These are phyloP conservation scores for Patiria pectinifera DNA, from an alignment of 53 echinoderm and acorn worm species.

Conservation along the genomic window DNA sequence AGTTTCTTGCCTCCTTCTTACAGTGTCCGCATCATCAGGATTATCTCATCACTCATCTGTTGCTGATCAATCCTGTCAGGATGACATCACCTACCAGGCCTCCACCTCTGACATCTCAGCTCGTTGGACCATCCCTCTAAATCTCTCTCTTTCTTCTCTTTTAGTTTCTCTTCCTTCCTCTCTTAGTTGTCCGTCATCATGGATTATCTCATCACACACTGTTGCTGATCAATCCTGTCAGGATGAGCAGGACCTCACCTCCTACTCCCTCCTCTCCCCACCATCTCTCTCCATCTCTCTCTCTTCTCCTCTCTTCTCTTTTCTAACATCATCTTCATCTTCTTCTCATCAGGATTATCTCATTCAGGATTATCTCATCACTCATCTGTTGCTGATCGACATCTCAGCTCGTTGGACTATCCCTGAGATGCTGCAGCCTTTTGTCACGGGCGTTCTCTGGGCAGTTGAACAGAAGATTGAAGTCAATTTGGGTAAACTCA, in stretches of 20 bases:
- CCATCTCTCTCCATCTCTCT: neutral
- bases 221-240: neutral
- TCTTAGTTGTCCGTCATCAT: neutral
- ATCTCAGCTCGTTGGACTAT: slow-evolving; percentile 64
- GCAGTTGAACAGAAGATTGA: slow-evolving; percentile 50
- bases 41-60: slow-evolving; percentile 1
- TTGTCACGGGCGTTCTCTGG: slow-evolving; percentile 49
- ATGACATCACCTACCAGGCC: slow-evolving; percentile 32
- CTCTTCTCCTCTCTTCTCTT: no score
- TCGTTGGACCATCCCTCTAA: slow-evolving; percentile 46
- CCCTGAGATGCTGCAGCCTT: slow-evolving; percentile 39
- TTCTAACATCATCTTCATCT: no score
- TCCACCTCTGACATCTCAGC: slow-evolving; percentile 28
- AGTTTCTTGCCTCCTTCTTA: neutral
- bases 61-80: neutral
- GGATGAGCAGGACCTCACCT: slow-evolving; percentile 21
- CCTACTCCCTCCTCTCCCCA: slow-evolving; percentile 46
- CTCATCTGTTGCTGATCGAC: neutral
- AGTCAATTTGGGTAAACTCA: slow-evolving; percentile 2
- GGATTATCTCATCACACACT: neutral
- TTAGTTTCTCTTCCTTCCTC: neutral
- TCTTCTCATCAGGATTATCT: neutral
- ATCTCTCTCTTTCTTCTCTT: neutral
- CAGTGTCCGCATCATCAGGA: neutral
- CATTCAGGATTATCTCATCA: neutral